Evolutionary conservation across 2,888 invertebrate species (phyloP), one percentile per base, ranked within the genome.

Genomic region (Dorcus hopei): DNA sequence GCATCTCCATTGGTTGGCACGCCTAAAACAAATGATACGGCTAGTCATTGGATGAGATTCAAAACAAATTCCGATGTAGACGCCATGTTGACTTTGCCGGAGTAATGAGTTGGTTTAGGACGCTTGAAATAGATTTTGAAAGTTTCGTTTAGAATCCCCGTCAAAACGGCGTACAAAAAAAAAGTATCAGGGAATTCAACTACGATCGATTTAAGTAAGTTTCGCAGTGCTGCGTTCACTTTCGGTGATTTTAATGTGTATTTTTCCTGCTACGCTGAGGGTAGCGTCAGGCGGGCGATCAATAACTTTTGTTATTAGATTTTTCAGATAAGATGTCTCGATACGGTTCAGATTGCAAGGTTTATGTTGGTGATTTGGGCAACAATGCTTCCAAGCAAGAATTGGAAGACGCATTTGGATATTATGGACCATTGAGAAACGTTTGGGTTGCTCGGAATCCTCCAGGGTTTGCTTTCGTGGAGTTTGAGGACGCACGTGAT

Each of bases 361-460:
- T 97, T 49, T 97, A 97, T 79, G 95, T 97, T 23, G 97, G 97
- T 54, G 96, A 97, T 81, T 84, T 97, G 74, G 95, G 96, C 49
- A 90, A 88, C 73, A 90, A 86, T 71, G 95, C 96, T 38, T 91
- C 94, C 61, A 95, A 95, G 80, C 92, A 94, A 71, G 95, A 95
- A 79, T 82, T 95, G 57, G 96, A 97, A 80, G 92, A 94, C 77
- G 91, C 93, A 11, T 97, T 97, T 80, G 88, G 91, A 59, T 91
- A 94, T 71, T 97, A 95, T 74, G 97, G 97, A 9, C 90, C 93
- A 1, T 80, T 97, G 69, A 85, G 93, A 71, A 96, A 94, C 80
- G 96, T 97, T 48, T 97, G 97, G 97, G 95, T 97, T n/a, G 97
- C 97, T 0, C 84, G 96, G 68, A 95, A 97, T 78, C 95, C 94